Evolutionary conservation across 2,113 vertebrate species (phyloP), one percentile per base, ranked within the genome.

Genomic region (Synodontis membranacea): DNA sequence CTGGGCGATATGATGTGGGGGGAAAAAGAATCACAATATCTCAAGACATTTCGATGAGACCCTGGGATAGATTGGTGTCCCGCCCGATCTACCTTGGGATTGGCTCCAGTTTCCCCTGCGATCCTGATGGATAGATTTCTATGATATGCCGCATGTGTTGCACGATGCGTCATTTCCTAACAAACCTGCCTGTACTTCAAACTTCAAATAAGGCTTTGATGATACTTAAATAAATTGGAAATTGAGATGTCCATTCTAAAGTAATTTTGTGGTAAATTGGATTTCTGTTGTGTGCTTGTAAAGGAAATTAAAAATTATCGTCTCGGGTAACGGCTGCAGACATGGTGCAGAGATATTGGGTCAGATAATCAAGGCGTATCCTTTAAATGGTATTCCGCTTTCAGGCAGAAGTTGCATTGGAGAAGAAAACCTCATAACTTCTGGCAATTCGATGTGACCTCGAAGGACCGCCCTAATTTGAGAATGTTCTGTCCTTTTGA

Each of bases 371-470:
- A 5, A 1, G 14, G 4, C 2, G 72, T 8, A 19, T 50, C 31
- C 28, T 76, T 76, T 50, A 25, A 31, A 28, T n/a, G 4, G 11
- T 28, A 1, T 44, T 31, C 50, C 0, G 19, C 1, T 39, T 80
- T 11, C 8, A 39, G 52, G 28, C 4, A 80, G 10, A 56, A 37
- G 34, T 39, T 54, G 39, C 42, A 66, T 52, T 12, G 34, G 14
- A 79, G 37, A 50, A 80, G 58, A 48, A 79, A 79, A 64, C 44
- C 56, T 78, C 72, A 54, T 54, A 70, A 56, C 52, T 83, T 28
- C 70, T 54, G 60, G 23, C 17, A 39, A 37, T 80, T 84, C 60
- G 70, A 78, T 42, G 21, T 66, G 78, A 87, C 84, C 74, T 39
- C 12, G 8, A 28, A 3, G 52, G 82, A 78, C 68, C 42, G 28